Evolutionary conservation across 2,113 vertebrate species (phyloP).

Genomic region (Fregata magnificens): DNA sequence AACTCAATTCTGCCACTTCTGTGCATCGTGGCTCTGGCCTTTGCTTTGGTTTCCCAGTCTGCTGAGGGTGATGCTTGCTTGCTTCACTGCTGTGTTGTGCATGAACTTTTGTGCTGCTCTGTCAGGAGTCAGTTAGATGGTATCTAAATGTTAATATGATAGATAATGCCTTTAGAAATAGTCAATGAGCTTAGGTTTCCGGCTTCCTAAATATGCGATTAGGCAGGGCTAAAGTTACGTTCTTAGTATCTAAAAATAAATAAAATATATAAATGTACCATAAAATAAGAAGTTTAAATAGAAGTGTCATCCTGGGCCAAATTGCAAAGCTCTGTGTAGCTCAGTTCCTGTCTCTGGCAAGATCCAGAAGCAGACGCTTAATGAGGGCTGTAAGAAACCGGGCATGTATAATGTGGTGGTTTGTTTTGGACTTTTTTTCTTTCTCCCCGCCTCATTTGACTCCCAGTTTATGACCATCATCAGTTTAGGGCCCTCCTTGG

Average conservation of each 20-base stretch:
- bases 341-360: not conserved
- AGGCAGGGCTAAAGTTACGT: not conserved
- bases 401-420: not conserved
- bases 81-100: not conserved
- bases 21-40: not conserved
- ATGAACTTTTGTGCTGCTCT: not conserved
- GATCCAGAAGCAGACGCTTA: conserved; percentile 25
- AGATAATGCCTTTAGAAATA: not conserved
- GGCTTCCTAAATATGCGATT: not conserved
- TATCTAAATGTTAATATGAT: not conserved
- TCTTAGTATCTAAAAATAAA: conserved; percentile 38
- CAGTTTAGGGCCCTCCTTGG: not conserved
- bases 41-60: not conserved
- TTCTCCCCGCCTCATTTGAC: not conserved
- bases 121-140: conserved; percentile 1
- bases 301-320: not conserved
- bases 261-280: not conserved
- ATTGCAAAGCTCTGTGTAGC: not conserved
- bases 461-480: not conserved
- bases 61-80: not conserved
- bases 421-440: not conserved
- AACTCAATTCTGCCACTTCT: not conserved
- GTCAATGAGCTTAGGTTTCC: not conserved
- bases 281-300: conserved; percentile 16
- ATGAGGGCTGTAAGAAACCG: not conserved